These are phyloP conservation scores for Phlogophora meticulosa DNA, from an alignment of 2,888 invertebrate species.

Conservation along the genomic window DNA sequence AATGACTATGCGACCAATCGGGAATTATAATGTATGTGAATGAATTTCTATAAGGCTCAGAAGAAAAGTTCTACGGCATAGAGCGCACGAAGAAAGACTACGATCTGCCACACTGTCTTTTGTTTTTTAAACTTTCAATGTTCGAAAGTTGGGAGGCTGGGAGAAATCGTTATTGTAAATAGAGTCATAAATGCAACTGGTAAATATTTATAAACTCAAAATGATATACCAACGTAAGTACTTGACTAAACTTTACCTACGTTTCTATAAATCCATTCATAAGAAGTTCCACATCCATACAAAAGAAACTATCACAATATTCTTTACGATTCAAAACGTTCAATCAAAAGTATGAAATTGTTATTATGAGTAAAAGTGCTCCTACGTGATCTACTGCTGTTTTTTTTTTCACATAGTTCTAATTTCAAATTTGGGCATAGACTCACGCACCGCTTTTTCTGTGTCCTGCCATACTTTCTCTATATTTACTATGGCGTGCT, in stretches of 20 bases:
- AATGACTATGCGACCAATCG: slow-evolving; percentile 53
- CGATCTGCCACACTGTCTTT: slow-evolving; percentile 20
- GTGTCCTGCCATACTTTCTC: slow-evolving; percentile 76
- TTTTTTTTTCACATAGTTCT: slow-evolving; percentile 39
- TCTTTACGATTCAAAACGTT: slow-evolving; percentile 32
- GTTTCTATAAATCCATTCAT: slow-evolving; percentile 7
- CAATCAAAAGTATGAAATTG: slow-evolving; percentile 50
- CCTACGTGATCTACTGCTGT: slow-evolving; percentile 44
- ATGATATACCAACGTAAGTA: neutral
- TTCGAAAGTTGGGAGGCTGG: slow-evolving; percentile 34
- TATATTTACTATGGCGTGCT: slow-evolving; percentile 74
- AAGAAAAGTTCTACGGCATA: slow-evolving; percentile 22
- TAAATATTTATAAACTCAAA: slow-evolving; percentile 4
- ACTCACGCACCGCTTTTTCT: slow-evolving; percentile 67
- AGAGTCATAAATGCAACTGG: neutral
- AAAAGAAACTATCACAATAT: slow-evolving; percentile 32
- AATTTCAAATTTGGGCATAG: slow-evolving; percentile 62
- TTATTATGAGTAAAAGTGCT: slow-evolving; percentile 43
- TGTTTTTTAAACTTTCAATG: slow-evolving; percentile 45
- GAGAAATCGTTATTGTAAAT: slow-evolving; percentile 36
- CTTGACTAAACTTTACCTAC: neutral
- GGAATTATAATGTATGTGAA: slow-evolving; percentile 49
- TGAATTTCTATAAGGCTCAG: slow-evolving; percentile 44
- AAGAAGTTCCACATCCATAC: neutral
- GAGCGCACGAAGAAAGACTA: slow-evolving; percentile 14